Percentiles rank a stretch among this genome's conserved stretches.
Evolutionary conservation across 2,888 invertebrate species (phyloP).

Genomic region (Hydrotaea cyrtoneurina): DNA sequence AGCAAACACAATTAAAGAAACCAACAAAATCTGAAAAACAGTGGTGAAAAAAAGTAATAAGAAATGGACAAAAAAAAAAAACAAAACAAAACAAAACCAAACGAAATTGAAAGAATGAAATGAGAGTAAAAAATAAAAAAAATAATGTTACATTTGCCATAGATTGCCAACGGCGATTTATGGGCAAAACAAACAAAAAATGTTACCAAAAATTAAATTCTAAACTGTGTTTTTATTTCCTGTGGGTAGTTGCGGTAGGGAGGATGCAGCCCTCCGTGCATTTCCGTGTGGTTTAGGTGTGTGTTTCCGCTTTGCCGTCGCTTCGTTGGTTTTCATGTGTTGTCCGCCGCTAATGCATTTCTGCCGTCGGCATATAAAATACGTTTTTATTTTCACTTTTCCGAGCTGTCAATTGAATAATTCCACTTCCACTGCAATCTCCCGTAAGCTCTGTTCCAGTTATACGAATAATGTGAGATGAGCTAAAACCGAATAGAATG

Average conservation of each 20-base stretch:
- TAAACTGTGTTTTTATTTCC: constrained; percentile 63
- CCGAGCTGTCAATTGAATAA: too few relatives aligned
- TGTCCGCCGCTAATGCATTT: background rate
- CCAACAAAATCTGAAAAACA: constrained; percentile 4
- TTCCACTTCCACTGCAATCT: too few relatives aligned
- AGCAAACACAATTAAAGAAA: background rate
- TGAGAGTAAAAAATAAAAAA: constrained; percentile 61
- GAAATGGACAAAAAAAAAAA: constrained; percentile 26
- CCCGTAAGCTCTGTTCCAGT: too few relatives aligned
- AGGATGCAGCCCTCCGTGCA: background rate
- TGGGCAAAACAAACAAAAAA: constrained; percentile 64
- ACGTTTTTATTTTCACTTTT: too few relatives aligned
- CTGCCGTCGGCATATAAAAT: constrained; percentile 32
- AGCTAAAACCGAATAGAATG: too few relatives aligned
- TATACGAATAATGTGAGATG: too few relatives aligned
- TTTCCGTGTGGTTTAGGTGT: background rate
- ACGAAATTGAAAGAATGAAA: constrained; percentile 53
- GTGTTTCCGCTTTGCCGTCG: constrained; percentile 25
- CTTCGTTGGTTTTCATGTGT: background rate
- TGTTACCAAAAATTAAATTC: constrained; percentile 68
- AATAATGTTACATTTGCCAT: constrained; percentile 66
- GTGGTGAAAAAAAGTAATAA: constrained; percentile 42
- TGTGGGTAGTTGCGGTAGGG: background rate
- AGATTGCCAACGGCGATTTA: constrained; percentile 49
- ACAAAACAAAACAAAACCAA: constrained; percentile 35